Percentiles rank a stretch among this genome's conserved stretches.
Conservation (phyloP, 1,140 invertebrate genomes). For the Anastatus disparis region DNA sequence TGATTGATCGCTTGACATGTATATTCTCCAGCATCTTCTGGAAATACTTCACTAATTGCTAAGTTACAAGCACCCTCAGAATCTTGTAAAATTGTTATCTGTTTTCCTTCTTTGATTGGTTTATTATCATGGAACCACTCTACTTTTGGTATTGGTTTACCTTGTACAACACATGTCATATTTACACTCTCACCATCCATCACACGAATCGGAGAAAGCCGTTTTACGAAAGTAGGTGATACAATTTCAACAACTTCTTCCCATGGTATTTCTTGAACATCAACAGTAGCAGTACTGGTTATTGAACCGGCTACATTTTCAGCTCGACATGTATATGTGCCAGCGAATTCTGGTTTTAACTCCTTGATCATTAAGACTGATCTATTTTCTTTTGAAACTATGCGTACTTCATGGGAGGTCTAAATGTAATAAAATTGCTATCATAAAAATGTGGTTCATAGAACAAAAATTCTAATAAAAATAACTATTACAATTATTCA, state of each 20-base stretch:
- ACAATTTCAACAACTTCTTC: constrained; percentile 73
- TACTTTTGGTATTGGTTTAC: constrained; percentile 84
- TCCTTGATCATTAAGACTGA: constrained; percentile 85
- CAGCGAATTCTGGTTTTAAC: constrained; percentile 76
- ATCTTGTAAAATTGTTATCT: constrained; percentile 80
- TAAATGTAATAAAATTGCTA: no score
- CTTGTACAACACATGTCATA: constrained; percentile 79
- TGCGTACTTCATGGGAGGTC: constrained; percentile 65
- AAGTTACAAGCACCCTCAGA: constrained; percentile 84
- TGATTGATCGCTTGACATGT: constrained; percentile 85
- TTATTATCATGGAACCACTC: constrained; percentile 84
- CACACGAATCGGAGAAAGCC: constrained; percentile 78
- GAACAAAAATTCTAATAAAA: no score
- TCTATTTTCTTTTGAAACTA: constrained; percentile 80
- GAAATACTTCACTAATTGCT: constrained; percentile 91
- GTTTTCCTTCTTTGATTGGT: constrained; percentile 80
- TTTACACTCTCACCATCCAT: constrained; percentile 93
- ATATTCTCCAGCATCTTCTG: constrained; percentile 92
- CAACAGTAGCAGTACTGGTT: constrained; percentile 82
- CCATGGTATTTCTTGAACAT: constrained; percentile 73
- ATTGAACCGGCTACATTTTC: constrained; percentile 89
- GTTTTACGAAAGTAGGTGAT: constrained; percentile 80
- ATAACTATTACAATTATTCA: no score
- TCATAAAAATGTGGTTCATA: no score
- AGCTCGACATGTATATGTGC: constrained; percentile 87